Evolutionary conservation across 2,113 vertebrate species (phyloP), one percentile per base, ranked within the genome.

Genomic region (Lophura nycthemera): DNA sequence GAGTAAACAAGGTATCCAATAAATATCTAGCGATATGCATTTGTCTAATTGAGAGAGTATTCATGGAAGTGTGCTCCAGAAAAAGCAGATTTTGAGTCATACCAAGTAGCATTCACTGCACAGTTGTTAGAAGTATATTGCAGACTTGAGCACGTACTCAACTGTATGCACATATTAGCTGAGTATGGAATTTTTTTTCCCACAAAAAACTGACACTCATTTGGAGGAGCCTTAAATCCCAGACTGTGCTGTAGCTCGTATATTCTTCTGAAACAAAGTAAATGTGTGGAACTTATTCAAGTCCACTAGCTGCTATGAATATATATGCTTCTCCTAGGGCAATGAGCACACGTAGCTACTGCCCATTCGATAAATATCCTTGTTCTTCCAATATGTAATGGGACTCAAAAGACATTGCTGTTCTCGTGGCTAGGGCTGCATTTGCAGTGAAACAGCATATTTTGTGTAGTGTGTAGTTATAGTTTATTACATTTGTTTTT

Each of bases 401-500:
- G 77, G 76, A 94, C 94, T 94, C 93, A 69, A 50, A 93, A 96
- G 96, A 88, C 88, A 66, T 86, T 82, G 24, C 22, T 42, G n/a
- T 73, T 88, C 64, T 84, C 0, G 0, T 76, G 86, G 45, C 22
- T 59, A 38, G 36, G 45, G 30, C 77, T 86, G n/a, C 66, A 54
- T 92, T 95, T 88, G 61, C 47, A 75, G 66, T 70, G 74, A 72
- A 86, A 78, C 79, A 67, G 64, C 79, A 45, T 90, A 56, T 83
- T 56, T 83, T 83, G 36, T 67, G 36, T 83, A 67, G 32, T 16
- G 2, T 86, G 54, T 25, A 60, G 83, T 90, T 95, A 72, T 64
- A 83, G 83, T 94, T 96, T 96, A 92, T 88, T 74, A 47, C 80
- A 88, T 78, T 90, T 95, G 75, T 61, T 95, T 94, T 91, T 92